Evolutionary conservation across 2,797 vertebrate genomes (phyloP).

Genomic region (Rallus crepitans): DNA sequence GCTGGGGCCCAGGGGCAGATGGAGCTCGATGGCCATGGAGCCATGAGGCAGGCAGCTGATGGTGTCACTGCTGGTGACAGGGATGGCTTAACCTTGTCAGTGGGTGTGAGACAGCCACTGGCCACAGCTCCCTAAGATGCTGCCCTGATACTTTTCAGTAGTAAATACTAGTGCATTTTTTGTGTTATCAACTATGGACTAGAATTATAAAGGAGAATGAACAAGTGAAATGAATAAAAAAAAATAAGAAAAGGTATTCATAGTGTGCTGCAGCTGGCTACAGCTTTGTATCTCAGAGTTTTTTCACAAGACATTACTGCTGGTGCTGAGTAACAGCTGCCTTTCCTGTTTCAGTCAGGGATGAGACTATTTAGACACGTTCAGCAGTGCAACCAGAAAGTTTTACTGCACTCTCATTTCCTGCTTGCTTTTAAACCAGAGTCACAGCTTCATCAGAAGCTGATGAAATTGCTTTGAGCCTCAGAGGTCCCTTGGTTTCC

Average conservation of each 20-base stretch:
- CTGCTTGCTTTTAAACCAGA: background rate
- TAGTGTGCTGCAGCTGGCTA: background rate
- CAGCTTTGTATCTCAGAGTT: background rate
- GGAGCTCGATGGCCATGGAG: fast-evolving
- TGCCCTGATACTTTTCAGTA: background rate
- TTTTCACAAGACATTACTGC: background rate
- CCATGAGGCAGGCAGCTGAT: fast-evolving
- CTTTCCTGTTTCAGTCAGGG: background rate
- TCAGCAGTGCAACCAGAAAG: background rate
- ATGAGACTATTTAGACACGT: background rate
- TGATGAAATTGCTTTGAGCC: background rate
- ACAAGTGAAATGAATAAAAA: background rate
- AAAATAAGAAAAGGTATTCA: background rate
- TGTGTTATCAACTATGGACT: background rate
- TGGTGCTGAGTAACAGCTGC: background rate
- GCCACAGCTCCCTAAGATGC: background rate
- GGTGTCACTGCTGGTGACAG: background rate
- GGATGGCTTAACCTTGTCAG: background rate
- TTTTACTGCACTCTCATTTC: background rate
- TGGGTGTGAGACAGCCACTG: background rate
- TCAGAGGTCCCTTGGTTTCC: background rate
- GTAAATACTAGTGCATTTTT: background rate
- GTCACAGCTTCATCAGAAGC: background rate
- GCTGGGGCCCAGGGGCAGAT: fast-evolving
- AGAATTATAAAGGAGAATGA: background rate